Percentiles rank a stretch among this genome's conserved stretches.
Evolutionary conservation across 2,888 invertebrate genomes (phyloP).

Genomic region (Amblyteles armatorius): DNA sequence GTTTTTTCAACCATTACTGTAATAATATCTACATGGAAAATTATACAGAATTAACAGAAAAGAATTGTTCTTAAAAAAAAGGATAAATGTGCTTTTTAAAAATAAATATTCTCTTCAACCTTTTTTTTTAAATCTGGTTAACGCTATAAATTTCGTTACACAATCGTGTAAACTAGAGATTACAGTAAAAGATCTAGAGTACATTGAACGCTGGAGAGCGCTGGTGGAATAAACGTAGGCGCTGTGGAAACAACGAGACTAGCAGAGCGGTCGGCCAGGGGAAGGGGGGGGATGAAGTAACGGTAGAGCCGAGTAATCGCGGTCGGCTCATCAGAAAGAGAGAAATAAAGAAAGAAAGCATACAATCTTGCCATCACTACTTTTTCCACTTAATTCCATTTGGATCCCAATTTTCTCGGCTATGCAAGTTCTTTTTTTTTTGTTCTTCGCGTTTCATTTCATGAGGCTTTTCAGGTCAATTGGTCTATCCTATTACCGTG

Average conservation of each 20-base stretch:
- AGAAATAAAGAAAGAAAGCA: conserved; percentile 54
- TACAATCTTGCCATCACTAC: conserved; percentile 52
- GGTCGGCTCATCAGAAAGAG: conserved; percentile 56
- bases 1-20: conserved; percentile 41
- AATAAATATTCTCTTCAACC: background rate
- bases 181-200: conserved; percentile 32
- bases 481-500: background rate
- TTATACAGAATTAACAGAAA: conserved; percentile 4
- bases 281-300: conserved; percentile 43
- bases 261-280: conserved; percentile 13
- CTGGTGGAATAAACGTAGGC: conserved; percentile 50
- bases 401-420: conserved; percentile 3
- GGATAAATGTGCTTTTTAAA: conserved; percentile 19
- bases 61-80: conserved; percentile 8
- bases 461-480: background rate
- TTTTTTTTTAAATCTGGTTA: background rate
- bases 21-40: conserved; percentile 42
- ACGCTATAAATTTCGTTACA: conserved; percentile 17
- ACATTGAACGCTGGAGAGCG: conserved; percentile 37
- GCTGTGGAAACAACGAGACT: conserved; percentile 59
- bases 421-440: background rate
- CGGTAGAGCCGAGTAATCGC: conserved; percentile 65
- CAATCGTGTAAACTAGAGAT: conserved; percentile 4
- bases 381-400: conserved; percentile 36
- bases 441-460: background rate